Conservation (phyloP, 1,140 invertebrate genomes). For the Plodia interpunctella region DNA sequence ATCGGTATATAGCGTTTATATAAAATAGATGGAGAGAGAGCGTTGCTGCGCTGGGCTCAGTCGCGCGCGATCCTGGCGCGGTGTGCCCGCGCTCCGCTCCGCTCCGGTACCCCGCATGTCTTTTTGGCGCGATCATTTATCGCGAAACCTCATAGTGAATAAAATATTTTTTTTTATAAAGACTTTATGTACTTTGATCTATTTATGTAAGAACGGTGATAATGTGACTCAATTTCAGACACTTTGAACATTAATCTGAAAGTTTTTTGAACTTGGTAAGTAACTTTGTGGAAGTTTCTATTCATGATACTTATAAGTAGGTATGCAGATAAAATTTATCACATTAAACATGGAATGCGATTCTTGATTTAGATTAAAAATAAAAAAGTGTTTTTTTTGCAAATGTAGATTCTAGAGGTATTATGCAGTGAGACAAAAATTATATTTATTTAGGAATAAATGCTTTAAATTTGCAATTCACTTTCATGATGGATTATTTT, state of each 20-base stretch:
- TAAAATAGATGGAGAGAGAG: slow-evolving; percentile 56
- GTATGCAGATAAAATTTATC: too few species aligned
- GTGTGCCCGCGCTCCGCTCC: slow-evolving; percentile 24
- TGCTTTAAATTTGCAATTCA: neutral
- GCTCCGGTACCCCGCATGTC: slow-evolving; percentile 12
- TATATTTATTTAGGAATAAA: neutral
- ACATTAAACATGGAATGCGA: too few species aligned
- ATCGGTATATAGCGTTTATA: slow-evolving; percentile 74
- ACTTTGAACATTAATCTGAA: neutral
- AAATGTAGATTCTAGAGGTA: neutral
- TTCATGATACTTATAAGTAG: too few species aligned
- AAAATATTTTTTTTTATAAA: too few species aligned
- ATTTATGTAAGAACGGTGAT: neutral
- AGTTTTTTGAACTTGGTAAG: slow-evolving; percentile 2
- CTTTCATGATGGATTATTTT: neutral
- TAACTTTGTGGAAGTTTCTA: neutral
- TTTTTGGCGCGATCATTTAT: slow-evolving; percentile 29
- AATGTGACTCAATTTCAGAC: neutral
- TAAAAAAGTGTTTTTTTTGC: too few species aligned
- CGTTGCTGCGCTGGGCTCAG: slow-evolving; percentile 43
- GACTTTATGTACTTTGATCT: too few species aligned
- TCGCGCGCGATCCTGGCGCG: slow-evolving; percentile 45
- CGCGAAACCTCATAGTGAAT: neutral
- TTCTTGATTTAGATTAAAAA: too few species aligned
- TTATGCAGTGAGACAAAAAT: neutral